Base-by-base conservation (phyloP, 2,113 vertebrate genomes). In the Nannospalax galili region DNA sequence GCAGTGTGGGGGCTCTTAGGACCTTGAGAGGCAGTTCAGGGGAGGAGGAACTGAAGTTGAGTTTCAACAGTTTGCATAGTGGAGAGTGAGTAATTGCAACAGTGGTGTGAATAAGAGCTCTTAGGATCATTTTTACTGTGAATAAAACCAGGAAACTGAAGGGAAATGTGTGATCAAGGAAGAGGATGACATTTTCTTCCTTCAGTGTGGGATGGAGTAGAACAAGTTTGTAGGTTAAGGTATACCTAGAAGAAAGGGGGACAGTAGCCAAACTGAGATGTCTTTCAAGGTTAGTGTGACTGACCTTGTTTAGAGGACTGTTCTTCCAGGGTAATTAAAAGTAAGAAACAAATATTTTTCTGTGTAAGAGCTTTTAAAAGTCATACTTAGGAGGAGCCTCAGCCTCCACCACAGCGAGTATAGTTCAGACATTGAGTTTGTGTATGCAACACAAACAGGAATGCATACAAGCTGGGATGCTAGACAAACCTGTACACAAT, bases 21-120 rank as follows among this genome's bases (percentile, higher is more conserved):
- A 74, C 73, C 56, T 84, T 65, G 65, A 95, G 84, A 92, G 84
- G 77, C 30, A 87, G 60, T 70, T 92, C 40, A 77, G 10, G 17
- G 4, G 28, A 72, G 4, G 56, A 7, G 7, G 28, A 84, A 58
- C 30, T 88, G 48, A 86, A 87, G 30, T 35, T 62, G 20, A 32
- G 42, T 37, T 84, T 42, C 62, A 82, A 6, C 42, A 45, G 22
- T 78, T 92, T 90, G 64, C 79, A n/a, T n/a, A 79, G n/a, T 56
- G 35, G 79, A n/a, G 52, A 93, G 32, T 69, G 24, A 86, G 45
- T 42, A 62, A 35, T 15, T 42, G 24, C 40, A 52, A 70, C 81
- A 60, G 69, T 69, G 67, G 64, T 90, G 60, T 22, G 6, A 80
- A 62, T 3, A 94, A 48, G 40, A 48, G 74, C 37, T 37, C 45